Evolutionary conservation across 2,797 vertebrate species (phyloP).

Genomic region (Phrynocephalus forsythii): DNA sequence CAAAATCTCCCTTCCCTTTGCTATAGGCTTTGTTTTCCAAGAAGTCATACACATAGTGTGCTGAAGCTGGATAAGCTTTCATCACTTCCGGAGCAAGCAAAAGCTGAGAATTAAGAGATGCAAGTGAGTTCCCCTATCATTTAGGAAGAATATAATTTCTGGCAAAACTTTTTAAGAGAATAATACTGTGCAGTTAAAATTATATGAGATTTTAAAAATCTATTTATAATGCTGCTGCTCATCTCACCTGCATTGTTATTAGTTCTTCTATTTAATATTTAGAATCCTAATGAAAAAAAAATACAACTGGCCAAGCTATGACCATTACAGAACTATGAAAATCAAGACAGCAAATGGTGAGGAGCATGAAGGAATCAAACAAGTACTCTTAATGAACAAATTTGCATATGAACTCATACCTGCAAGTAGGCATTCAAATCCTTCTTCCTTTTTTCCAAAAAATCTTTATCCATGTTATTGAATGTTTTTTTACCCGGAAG

Average conservation of each 20-base stretch:
- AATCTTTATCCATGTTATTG: conserved; percentile 99
- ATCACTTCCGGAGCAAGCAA: conserved; percentile 95
- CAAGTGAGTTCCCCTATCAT: background rate
- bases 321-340: background rate
- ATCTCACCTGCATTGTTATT: background rate
- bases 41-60: conserved; percentile 91
- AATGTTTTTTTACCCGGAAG: conserved; percentile 99
- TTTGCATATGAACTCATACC: conserved; percentile 74
- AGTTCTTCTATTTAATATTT: background rate
- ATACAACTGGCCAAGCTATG: background rate
- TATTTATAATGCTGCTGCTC: background rate
- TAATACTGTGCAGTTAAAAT: background rate
- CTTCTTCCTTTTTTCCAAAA: conserved; percentile 97
- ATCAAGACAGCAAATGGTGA: background rate
- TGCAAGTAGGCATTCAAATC: conserved; percentile 98
- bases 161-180: background rate
- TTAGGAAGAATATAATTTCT: conserved; percentile 18
- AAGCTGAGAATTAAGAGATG: conserved; percentile 79
- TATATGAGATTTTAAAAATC: background rate
- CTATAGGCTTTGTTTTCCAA: conserved; percentile 98
- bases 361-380: background rate
- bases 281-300: no score
- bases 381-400: background rate
- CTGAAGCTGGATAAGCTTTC: conserved; percentile 91
- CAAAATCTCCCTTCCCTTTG: conserved; percentile 98